phyloP scores from a whole-genome alignment of 2,797 vertebrate genomes.

The Sebastes alutus region DNA sequence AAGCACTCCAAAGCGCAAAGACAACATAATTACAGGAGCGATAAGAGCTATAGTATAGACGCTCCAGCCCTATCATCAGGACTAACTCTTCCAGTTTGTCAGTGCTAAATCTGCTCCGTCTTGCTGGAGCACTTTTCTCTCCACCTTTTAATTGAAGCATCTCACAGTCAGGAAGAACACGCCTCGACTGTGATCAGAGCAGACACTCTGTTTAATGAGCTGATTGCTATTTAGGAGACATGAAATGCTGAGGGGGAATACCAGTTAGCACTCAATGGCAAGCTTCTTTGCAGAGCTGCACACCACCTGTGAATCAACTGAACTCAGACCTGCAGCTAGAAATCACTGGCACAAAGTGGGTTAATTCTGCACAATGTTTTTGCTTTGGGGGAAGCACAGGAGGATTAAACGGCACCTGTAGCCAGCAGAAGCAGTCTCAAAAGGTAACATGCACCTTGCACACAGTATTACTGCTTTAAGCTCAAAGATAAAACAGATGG shows the following conservation, averaged over 20 bases:
- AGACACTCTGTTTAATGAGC: background rate
- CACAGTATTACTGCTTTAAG: background rate
- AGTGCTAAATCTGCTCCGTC: slow-evolving; percentile 35
- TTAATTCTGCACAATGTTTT: background rate
- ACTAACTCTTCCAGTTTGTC: slow-evolving; percentile 56
- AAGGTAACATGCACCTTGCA: background rate
- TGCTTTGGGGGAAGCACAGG: background rate
- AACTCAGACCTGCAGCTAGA: background rate
- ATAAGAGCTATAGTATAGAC: slow-evolving; percentile 10
- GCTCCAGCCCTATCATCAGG: slow-evolving; percentile 45
- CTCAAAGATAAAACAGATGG: background rate
- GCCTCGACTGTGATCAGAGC: slow-evolving; percentile 12
- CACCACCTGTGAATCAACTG: background rate
- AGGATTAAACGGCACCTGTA: background rate
- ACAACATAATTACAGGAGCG: slow-evolving; percentile 48
- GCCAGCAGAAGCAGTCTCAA: background rate
- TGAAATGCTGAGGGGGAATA: background rate
- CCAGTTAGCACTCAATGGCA: background rate
- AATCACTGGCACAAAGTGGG: background rate
- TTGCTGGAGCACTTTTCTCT: slow-evolving; percentile 22
- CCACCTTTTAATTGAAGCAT: slow-evolving; percentile 42
- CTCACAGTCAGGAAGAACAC: slow-evolving; percentile 17
- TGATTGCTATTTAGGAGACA: background rate
- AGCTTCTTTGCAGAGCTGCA: background rate
- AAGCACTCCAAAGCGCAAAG: background rate